Evolutionary conservation across 2,113 vertebrate genomes (phyloP), one percentile per base, ranked within the genome.

Genomic region (Nasalis larvatus): DNA sequence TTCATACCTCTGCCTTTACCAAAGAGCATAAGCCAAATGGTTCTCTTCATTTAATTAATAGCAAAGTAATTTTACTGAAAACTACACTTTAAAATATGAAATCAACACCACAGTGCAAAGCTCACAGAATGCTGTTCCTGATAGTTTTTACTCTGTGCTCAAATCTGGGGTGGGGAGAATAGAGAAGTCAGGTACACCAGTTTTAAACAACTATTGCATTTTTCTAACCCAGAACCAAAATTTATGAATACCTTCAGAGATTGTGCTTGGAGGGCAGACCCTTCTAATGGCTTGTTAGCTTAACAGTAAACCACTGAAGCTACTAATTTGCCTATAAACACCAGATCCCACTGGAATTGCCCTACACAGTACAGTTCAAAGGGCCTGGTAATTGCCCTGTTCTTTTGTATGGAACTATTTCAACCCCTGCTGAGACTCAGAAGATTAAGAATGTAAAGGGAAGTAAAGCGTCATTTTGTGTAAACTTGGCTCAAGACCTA

Each of bases 391-490:
- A 95, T 98, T 98, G 97, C 97, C 92, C 95, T 92, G 90, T 92
- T 92, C 83, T 76, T 96, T 96, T 78, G 76, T 86, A 98, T 90
- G 97, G 97, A 96, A 96, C 91, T 97, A 80, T 98, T 98, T 98
- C 96, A 98, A 97, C 91, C 84, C 97, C 98, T 97, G 98, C 97
- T 97, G 98, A 97, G 98, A 98, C 95, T 97, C 97, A 96, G 97
- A 97, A 98, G 98, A 98, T 98, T 98, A 98, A 96, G 96, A 96
- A 52, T 80, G 30, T 80, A 94, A 95, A 94, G 68, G 47, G 8
- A 97, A 94, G 49, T 77, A 82, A 96, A 94, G 71, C 93, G 84
- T 66, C 80, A 30, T 94, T 97, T 92, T 81, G 76, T 87, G 49
- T 96, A 93, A 97, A 97, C 63, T 84, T 92, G 76, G 86, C 76